Conservation (phyloP, 2,888 invertebrate genomes). For the Pherbina coryleti region DNA sequence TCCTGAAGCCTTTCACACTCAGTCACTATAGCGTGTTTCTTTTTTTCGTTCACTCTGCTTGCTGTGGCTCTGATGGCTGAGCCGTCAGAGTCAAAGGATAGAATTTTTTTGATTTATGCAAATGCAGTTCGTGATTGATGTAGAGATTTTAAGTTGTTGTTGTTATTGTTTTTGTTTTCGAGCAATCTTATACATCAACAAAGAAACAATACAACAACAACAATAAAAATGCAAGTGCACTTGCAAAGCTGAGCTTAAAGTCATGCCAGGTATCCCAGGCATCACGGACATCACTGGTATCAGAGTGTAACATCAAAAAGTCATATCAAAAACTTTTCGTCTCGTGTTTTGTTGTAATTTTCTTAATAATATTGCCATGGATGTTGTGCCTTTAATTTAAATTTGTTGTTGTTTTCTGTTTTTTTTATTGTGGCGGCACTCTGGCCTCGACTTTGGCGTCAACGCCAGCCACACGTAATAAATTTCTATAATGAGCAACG, state of each 20-base stretch:
- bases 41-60: background rate
- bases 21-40: background rate
- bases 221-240: background rate
- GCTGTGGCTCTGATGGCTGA: background rate
- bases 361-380: background rate
- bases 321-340: background rate
- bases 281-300: background rate
- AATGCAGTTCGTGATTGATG: slow-evolving; percentile 12
- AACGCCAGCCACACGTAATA: slow-evolving; percentile 31
- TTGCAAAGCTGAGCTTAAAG: background rate
- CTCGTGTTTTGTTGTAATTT: background rate
- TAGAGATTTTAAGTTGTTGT: background rate
- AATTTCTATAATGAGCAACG: slow-evolving; percentile 32
- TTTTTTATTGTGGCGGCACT: background rate
- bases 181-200: background rate
- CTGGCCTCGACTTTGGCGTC: slow-evolving; percentile 25
- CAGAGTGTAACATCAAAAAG: background rate
- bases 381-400: background rate
- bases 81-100: background rate
- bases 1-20: background rate
- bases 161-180: background rate
- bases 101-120: slow-evolving; percentile 3
- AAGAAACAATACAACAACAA: background rate
- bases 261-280: background rate
- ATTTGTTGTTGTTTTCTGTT: too few species aligned